A percentile compares a stretch with the other conserved stretches of the same genome.
Conservation (phyloP, 1,140 invertebrate genomes). For the Procambarus clarkii region DNA sequence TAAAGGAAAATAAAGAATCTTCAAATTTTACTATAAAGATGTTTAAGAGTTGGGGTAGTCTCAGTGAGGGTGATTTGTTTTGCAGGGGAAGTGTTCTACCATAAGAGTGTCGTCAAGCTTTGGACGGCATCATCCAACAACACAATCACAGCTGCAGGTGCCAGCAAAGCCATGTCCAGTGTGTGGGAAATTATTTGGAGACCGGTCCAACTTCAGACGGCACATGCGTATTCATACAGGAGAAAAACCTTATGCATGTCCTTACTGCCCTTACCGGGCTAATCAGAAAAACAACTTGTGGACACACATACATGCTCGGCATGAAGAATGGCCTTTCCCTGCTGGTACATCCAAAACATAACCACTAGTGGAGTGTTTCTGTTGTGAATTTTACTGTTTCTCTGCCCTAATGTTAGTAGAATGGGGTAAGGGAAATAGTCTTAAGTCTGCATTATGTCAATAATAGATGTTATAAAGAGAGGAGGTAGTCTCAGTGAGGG, state of each 20-base stretch:
- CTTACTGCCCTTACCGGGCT: slow-evolving; percentile 81
- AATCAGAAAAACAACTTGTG: slow-evolving; percentile 74
- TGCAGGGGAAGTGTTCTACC: slow-evolving; percentile 56
- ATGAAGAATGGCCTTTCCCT: background rate
- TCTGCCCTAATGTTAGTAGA: background rate
- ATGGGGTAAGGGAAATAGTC: background rate
- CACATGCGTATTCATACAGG: slow-evolving; percentile 72
- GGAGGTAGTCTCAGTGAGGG: slow-evolving; percentile 28
- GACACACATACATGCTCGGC: slow-evolving; percentile 32
- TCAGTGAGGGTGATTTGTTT: slow-evolving; percentile 46
- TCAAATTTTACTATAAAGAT: background rate
- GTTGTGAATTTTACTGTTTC: background rate
- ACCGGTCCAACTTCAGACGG: slow-evolving; percentile 50
- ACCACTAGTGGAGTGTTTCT: background rate
- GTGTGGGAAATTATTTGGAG: slow-evolving; percentile 66
- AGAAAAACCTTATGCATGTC: slow-evolving; percentile 80
- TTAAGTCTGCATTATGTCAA: background rate
- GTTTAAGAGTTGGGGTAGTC: background rate
- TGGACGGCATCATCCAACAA: slow-evolving; percentile 24
- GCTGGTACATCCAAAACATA: background rate
- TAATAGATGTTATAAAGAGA: background rate
- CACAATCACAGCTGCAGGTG: slow-evolving; percentile 78
- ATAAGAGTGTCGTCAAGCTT: slow-evolving; percentile 8
- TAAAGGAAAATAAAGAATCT: slow-evolving; percentile 6
- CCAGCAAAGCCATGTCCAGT: slow-evolving; percentile 59